Base-by-base conservation (phyloP, 2,888 invertebrate genomes). In the Aleiodes testaceus region DNA sequence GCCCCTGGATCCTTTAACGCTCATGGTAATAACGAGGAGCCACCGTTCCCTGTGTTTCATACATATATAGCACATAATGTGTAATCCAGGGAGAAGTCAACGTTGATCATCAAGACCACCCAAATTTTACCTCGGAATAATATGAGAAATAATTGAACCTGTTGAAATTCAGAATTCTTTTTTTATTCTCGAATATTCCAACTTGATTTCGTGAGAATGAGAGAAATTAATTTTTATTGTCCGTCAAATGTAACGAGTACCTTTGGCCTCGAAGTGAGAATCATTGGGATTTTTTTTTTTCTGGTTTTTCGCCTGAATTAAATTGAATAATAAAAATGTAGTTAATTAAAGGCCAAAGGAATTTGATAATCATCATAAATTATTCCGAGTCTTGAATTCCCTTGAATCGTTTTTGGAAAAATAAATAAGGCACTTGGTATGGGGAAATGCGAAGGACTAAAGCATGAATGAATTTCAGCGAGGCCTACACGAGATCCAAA, bases 101-200 rank as follows among this genome's bases (percentile, higher is more conserved):
- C 63, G 66, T 26, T 50, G 47, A 47, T 61, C 53, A 66, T 50
- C 49, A 63, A 52, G 61, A 68, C 73, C 72, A 72, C 68, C 69
- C 74, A 59, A 59, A 59, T 59, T 59, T 59, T 26, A 59, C 59
- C 59, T 59, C 59, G 11, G 11, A 42, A 59, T 59, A 59, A 59
- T 59, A 18, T 59, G 18, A 2, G 16, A 42, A 42, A 42, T 59
- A 59, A 59, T 59, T 59, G 36, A 59, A 36, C 59, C 59, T 18
- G 59, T 59, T 36, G 36, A 36, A 36, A 5, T 26, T 26, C 26
- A 22, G n/a, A n/a, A n/a, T 4, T 2, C 5, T 36, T 36, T 36
- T 59, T 14, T 59, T 59, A 59, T 59, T n/a, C n/a, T n/a, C n/a
- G n/a, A n/a, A n/a, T n/a, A n/a, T n/a, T 16, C 12, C 16, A 7